These are phyloP conservation scores for Palythoa caribaeorum DNA, from an alignment of 92 coral and sea anemone genomes.

Conservation along the genomic window DNA sequence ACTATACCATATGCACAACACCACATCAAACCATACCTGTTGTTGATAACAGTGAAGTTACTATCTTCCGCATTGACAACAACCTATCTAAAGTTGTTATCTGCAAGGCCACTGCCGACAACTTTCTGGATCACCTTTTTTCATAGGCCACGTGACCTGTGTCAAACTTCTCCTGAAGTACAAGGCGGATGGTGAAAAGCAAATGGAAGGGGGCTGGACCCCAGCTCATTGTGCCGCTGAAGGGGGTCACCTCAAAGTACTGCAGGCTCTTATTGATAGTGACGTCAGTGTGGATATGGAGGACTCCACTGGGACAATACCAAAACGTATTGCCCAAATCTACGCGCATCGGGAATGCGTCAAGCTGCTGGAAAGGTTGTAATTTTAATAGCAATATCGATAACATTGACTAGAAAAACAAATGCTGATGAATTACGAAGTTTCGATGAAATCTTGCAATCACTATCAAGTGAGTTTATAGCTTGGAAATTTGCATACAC, in stretches of 20 bases:
- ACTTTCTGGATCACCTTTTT: not conserved
- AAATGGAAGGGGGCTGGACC: slow-evolving; percentile 98
- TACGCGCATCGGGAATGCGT: slow-evolving; percentile 72
- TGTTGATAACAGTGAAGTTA: too few relatives aligned
- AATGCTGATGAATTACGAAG: too few relatives aligned
- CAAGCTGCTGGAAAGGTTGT: slow-evolving; percentile 71
- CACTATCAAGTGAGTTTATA: too few relatives aligned
- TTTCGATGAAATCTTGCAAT: too few relatives aligned
- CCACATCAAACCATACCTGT: too few relatives aligned
- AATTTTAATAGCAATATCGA: not conserved
- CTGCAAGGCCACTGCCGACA: too few relatives aligned
- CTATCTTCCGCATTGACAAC: too few relatives aligned
- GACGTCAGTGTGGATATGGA: slow-evolving; percentile 75
- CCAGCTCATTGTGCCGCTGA: slow-evolving; percentile 99
- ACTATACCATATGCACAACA: too few relatives aligned
- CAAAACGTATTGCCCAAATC: slow-evolving; percentile 81
- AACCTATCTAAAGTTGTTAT: too few relatives aligned
- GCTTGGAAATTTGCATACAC: too few relatives aligned
- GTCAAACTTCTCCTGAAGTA: slow-evolving; percentile 80
- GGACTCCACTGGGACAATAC: slow-evolving; percentile 91
- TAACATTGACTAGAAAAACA: not conserved
- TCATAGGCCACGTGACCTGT: slow-evolving; percentile 74
- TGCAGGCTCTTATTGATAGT: slow-evolving; percentile 78
- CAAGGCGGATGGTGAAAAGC: slow-evolving; percentile 94
- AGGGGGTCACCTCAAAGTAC: slow-evolving; percentile 77